A percentile compares a stretch with the other conserved stretches of the same genome.
Evolutionary conservation across 2,113 vertebrate genomes (phyloP).

Genomic region (Monopterus albus): DNA sequence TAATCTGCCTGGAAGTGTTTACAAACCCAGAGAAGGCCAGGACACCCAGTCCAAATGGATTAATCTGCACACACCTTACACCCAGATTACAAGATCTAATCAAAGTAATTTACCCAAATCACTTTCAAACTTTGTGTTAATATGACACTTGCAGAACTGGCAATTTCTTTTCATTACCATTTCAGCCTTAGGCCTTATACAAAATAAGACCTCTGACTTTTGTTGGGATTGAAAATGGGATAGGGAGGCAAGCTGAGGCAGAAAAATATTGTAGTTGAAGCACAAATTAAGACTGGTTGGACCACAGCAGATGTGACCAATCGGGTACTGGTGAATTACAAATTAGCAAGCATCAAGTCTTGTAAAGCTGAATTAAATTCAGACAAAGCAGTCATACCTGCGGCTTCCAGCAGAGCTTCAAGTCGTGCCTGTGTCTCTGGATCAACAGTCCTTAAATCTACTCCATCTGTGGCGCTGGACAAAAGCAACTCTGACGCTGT

Average conservation of each 20-base stretch:
- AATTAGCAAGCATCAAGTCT: conserved; percentile 30
- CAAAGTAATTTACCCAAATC: conserved; percentile 57
- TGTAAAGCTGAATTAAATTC: conserved; percentile 1
- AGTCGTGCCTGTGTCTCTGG: conserved; percentile 97
- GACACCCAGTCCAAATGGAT: conserved; percentile 68
- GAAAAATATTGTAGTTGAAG: conserved; percentile 21
- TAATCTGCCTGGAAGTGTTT: conserved; percentile 79
- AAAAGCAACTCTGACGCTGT: conserved; percentile 97
- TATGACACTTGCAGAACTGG: conserved; percentile 28
- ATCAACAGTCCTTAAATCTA: conserved; percentile 96
- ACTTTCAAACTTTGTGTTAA: conserved; percentile 43
- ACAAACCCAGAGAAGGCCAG: conserved; percentile 72
- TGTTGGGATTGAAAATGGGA: conserved; percentile 7
- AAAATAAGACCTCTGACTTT: conserved; percentile 3
- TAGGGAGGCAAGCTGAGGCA: neutral
- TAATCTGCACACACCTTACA: conserved; percentile 68
- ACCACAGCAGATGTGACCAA: conserved; percentile 15
- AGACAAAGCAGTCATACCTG: conserved; percentile 84
- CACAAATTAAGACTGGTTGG: conserved; percentile 8
- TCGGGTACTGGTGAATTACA: conserved; percentile 3
- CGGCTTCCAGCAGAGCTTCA: conserved; percentile 96
- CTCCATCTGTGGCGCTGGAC: conserved; percentile 93
- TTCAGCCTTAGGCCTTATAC: conserved; percentile 1
- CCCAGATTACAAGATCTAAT: conserved; percentile 58
- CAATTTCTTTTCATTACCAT: conserved; percentile 8